Base-by-base conservation (phyloP, 2,113 vertebrate genomes). In the Rissa tridactyla region DNA sequence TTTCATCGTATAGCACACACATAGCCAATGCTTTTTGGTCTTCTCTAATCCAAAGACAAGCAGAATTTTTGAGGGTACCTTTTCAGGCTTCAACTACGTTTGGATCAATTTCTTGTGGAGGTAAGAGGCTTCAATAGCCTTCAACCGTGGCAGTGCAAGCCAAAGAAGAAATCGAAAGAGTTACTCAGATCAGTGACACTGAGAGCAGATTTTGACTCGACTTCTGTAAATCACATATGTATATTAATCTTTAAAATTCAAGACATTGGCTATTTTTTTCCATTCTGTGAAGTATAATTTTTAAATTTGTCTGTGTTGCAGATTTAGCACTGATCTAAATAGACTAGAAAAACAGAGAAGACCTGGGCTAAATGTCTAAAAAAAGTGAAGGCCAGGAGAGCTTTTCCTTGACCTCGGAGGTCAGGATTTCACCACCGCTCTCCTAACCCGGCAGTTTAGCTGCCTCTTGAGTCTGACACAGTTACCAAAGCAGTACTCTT, bases 401-500 rank as follows among this genome's bases (percentile, higher is more conserved):
- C 4, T 62, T 62, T 91, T 46, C 9, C 44, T 54, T 84, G 36
- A 47, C 29, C 2, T 42, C 18, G 4, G 21, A 21, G 19, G 15
- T 19, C 34, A 64, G 21, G 29, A 62, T 75, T 84, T 69, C 49
- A 52, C 42, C 22, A 8, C 23, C 34, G 12, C 15, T 18, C 13
- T 42, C 44, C 30, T 9, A 54, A 6, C 13, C 64, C 34, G 3
- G 10, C 30, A 47, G 5, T 66, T 82, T 26, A 40, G 15, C 46
- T 42, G 22, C 30, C 29, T 22, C 9, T 14, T 36, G 44, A 11
- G 3, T 49, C 34, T 47, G 29, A 58, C 16, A 64, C 49, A 6
- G 10, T 20, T 18, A 6, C 29, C 38, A n/a, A 5, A 5, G 27
- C 1, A 4, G 7, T 36, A 9, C 10, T 5, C 21, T 11, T 42